Evolutionary conservation across 2,113 vertebrate species (phyloP).

Genomic region (Pachyramphus minor): DNA sequence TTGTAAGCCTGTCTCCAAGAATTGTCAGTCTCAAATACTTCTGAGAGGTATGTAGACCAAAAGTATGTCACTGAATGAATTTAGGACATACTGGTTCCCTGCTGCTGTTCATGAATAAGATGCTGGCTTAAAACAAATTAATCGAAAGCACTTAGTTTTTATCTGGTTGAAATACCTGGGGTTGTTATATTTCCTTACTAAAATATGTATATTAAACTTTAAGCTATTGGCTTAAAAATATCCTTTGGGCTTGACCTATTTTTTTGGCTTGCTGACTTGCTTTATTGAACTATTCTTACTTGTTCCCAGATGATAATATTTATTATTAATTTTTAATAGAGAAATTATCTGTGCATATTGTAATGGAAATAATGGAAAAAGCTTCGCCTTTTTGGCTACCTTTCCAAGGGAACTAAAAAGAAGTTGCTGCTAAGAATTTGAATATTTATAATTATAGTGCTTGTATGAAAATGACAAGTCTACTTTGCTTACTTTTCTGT

Average conservation of each 20-base stretch:
- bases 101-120: not conserved
- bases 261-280: not conserved
- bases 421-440: not conserved
- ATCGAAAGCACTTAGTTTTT: not conserved
- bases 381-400: not conserved
- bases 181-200: not conserved
- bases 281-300: not conserved
- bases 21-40: not conserved
- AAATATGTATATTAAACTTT: not conserved
- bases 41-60: not conserved
- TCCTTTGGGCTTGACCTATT: not conserved
- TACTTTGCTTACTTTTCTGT: not conserved
- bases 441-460: not conserved
- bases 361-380: not conserved
- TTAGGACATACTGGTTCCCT: not conserved
- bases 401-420: not conserved
- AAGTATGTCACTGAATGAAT: not conserved
- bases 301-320: not conserved
- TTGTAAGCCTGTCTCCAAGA: not conserved
- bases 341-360: not conserved
- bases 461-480: not conserved
- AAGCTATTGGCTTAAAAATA: not conserved
- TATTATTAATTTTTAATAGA: not conserved
- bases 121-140: not conserved
- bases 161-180: not conserved